These are phyloP conservation scores for Lagorchestes hirsutus DNA, from an alignment of 2,797 vertebrate species.

Conservation along the genomic window DNA sequence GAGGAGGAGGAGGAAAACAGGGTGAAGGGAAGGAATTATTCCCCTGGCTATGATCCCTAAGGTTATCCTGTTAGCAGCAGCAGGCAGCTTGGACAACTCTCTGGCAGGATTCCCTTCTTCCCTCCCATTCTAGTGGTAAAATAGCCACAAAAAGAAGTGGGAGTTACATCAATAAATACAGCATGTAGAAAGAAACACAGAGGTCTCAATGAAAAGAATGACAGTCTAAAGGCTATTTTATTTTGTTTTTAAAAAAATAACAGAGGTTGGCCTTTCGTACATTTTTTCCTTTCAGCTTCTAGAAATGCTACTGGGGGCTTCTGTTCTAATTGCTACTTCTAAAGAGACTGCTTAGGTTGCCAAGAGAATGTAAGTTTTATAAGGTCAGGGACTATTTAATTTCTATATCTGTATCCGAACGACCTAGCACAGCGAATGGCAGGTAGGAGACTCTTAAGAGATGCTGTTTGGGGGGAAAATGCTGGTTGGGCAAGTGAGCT, in stretches of 20 bases:
- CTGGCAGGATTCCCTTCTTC: neutral
- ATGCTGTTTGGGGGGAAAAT: neutral
- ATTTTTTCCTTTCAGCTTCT: constrained; percentile 34
- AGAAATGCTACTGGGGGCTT: constrained; percentile 36
- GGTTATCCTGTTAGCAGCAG: neutral
- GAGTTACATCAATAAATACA: neutral
- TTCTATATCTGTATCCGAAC: neutral
- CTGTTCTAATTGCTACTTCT: constrained; percentile 17
- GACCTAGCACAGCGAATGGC: neutral
- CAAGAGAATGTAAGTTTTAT: neutral
- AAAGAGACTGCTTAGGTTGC: constrained; percentile 1
- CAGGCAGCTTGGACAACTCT: constrained; percentile 1
- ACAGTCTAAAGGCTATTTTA: neutral
- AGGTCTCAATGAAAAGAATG: neutral
- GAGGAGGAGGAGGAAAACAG: neutral
- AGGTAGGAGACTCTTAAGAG: neutral
- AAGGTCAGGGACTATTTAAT: neutral
- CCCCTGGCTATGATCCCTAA: neutral
- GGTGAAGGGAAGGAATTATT: neutral
- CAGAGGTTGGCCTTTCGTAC: neutral
- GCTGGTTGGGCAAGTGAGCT: neutral
- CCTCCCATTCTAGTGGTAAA: neutral
- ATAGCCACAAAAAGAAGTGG: neutral
- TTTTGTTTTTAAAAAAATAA: neutral
- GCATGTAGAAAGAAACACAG: neutral